A percentile compares a stretch with the other conserved stretches of the same genome.
These are phyloP conservation scores for Sebastes itinus DNA, from an alignment of 2,797 vertebrate species.

Conservation along the genomic window DNA sequence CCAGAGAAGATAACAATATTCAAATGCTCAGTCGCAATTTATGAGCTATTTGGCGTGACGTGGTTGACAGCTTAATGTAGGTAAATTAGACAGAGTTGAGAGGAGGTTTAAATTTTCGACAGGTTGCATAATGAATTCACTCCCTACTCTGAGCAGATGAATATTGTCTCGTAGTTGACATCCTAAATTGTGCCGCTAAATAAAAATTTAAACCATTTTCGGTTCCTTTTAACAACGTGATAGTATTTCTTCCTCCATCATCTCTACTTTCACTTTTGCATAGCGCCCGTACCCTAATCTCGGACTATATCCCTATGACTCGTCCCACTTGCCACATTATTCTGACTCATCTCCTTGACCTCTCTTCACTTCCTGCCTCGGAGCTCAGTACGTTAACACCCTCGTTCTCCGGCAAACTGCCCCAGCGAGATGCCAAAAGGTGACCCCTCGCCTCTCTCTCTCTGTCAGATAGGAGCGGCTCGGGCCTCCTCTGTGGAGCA, in stretches of 20 bases:
- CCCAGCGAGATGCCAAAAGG: conserved; percentile 46
- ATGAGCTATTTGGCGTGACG: conserved; percentile 50
- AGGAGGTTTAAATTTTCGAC: conserved; percentile 36
- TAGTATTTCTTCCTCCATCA: neutral
- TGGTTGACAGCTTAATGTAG: conserved; percentile 65
- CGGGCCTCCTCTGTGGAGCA: conserved; percentile 22
- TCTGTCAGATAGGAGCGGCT: conserved; percentile 35
- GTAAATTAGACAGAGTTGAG: conserved; percentile 54
- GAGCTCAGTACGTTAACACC: conserved; percentile 55
- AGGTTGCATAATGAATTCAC: conserved; percentile 45
- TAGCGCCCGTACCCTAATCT: conserved; percentile 40
- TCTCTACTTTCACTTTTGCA: conserved; percentile 7
- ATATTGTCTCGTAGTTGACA: conserved; percentile 29
- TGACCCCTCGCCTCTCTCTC: conserved; percentile 59
- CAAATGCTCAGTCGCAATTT: conserved; percentile 56
- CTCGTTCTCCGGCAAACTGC: conserved; percentile 41
- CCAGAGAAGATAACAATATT: conserved; percentile 53
- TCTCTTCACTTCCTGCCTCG: conserved; percentile 42
- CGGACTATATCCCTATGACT: conserved; percentile 50
- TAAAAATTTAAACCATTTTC: neutral
- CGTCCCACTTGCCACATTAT: conserved; percentile 59
- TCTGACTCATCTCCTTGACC: conserved; percentile 69
- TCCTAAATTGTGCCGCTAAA: conserved; percentile 1
- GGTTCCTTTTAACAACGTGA: neutral
- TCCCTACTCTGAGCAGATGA: conserved; percentile 2